Evolutionary conservation across 2,113 vertebrate species (phyloP).

Genomic region (Falcunculus frontatus): DNA sequence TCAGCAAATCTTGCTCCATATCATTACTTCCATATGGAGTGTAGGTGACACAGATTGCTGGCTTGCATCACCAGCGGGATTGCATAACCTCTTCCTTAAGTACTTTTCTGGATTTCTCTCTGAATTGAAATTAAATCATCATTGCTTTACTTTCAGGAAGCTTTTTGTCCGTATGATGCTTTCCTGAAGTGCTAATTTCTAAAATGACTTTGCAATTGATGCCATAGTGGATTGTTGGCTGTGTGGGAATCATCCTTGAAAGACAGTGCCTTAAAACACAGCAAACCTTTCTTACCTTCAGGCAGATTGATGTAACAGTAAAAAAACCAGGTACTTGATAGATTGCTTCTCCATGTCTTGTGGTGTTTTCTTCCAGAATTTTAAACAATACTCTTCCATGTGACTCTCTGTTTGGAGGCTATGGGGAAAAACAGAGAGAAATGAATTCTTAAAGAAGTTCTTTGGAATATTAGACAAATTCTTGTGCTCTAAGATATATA

Average conservation of each 20-base stretch:
- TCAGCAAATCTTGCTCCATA: neutral
- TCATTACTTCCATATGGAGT: conserved; percentile 18
- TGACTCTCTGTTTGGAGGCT: neutral
- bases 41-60: conserved; percentile 41
- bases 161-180: neutral
- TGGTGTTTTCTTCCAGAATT: neutral
- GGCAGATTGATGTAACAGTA: neutral
- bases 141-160: neutral
- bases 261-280: neutral
- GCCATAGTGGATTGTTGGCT: neutral
- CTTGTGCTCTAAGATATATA: neutral
- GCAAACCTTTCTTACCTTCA: neutral
- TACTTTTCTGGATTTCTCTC: conserved; percentile 1
- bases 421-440: neutral
- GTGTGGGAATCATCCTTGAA: neutral
- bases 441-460: neutral
- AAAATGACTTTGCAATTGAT: neutral
- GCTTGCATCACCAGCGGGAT: neutral
- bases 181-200: neutral
- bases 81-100: conserved; percentile 25
- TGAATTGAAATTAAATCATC: neutral
- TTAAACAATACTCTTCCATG: neutral
- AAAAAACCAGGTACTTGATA: neutral
- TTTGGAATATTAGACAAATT: neutral
- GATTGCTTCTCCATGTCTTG: neutral